Conservation (phyloP, 2,888 invertebrate genomes). For the Seira ritae region DNA sequence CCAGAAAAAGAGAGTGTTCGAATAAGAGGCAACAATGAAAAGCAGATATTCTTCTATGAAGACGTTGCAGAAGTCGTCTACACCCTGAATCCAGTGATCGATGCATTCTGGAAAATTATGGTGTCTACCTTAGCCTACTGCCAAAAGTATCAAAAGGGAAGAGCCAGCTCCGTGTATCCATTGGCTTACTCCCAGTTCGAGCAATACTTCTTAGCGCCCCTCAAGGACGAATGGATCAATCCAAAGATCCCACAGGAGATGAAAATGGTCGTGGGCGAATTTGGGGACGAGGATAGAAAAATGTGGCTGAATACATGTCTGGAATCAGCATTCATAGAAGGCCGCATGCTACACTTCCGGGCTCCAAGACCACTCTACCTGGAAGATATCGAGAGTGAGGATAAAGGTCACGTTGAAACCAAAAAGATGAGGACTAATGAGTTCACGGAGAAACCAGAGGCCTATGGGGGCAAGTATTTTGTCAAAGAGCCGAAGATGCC, state of each 20-base stretch:
- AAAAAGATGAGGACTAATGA: neutral
- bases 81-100: slow-evolving; percentile 34
- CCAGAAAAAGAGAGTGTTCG: slow-evolving; percentile 24
- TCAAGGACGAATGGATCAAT: slow-evolving; percentile 45
- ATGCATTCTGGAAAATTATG: slow-evolving; percentile 45
- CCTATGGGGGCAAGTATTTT: neutral
- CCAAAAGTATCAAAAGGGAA: slow-evolving; percentile 20
- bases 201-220: slow-evolving; percentile 31
- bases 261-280: slow-evolving; percentile 43
- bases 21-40: slow-evolving; percentile 20
- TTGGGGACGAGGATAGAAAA: slow-evolving; percentile 32
- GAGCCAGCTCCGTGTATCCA: slow-evolving; percentile 25
- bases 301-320: slow-evolving; percentile 46
- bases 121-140: slow-evolving; percentile 35
- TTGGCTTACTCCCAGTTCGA: slow-evolving; percentile 24
- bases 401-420: neutral
- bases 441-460: slow-evolving; percentile 29
- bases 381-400: neutral
- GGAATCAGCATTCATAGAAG: slow-evolving; percentile 41
- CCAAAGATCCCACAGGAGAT: slow-evolving; percentile 4
- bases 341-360: slow-evolving; percentile 23
- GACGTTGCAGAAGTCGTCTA: slow-evolving; percentile 1
- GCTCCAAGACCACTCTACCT: slow-evolving; percentile 28
- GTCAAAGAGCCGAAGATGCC: neutral
- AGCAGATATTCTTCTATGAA: slow-evolving; percentile 44